phyloP scores from a whole-genome alignment of 2,113 vertebrate genomes.

The Eubucco bourcierii region DNA sequence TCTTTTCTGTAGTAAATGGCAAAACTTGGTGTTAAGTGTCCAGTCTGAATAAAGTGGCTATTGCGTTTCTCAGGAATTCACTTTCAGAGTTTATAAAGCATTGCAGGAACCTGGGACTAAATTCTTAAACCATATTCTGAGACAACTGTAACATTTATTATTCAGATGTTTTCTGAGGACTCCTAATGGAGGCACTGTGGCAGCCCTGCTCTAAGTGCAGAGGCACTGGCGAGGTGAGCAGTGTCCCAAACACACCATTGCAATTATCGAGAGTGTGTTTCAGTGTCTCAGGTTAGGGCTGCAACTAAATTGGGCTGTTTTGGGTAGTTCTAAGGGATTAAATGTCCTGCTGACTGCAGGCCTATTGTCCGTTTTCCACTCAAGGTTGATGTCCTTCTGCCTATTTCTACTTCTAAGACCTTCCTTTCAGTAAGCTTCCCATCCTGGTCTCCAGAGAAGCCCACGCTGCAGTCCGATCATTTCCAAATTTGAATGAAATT shows the following conservation, averaged over 20 bases:
- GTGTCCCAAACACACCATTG: not conserved
- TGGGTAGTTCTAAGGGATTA: not conserved
- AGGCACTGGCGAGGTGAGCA: not conserved
- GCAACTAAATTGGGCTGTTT: constrained; percentile 23
- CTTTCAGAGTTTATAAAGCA: not conserved
- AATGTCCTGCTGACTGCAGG: not conserved
- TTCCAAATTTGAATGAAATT: not conserved
- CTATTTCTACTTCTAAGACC: not conserved
- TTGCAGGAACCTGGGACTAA: not conserved
- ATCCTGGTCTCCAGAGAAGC: not conserved
- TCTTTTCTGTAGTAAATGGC: not conserved
- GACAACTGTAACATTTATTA: not conserved
- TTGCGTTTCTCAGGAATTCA: not conserved
- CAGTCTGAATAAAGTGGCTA: constrained; percentile 15
- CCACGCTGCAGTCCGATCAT: not conserved
- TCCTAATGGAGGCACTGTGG: not conserved
- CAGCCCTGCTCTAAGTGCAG: not conserved
- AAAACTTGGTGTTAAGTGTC: not conserved
- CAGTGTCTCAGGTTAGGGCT: not conserved
- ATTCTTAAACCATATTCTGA: not conserved
- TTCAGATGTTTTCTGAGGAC: not conserved
- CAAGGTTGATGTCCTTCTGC: not conserved
- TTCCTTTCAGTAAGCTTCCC: not conserved
- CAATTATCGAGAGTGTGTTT: not conserved
- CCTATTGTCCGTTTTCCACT: not conserved